These are phyloP conservation scores for Phymorhynchus buccinoides DNA, from an alignment of 1,140 invertebrate genomes.

Conservation along the genomic window DNA sequence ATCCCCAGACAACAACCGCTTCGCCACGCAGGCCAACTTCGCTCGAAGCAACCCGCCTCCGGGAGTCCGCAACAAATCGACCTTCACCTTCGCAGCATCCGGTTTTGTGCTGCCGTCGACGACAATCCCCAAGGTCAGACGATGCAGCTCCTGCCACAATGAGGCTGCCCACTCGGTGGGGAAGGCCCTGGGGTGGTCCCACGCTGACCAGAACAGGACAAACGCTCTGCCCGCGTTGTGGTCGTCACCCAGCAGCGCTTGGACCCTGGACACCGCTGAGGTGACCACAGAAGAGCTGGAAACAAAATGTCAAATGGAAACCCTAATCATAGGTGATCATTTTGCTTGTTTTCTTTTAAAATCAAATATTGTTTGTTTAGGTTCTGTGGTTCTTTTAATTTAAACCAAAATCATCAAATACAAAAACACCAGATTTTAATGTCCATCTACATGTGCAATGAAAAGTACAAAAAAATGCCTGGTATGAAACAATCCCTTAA, in stretches of 20 bases:
- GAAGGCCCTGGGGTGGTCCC: conserved; percentile 62
- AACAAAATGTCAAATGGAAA: too few relatives aligned
- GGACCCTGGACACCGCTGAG: conserved; percentile 40
- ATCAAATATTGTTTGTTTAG: too few relatives aligned
- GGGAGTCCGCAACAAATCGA: conserved; percentile 37
- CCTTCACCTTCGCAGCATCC: conserved; percentile 35
- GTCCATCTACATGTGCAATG: too few relatives aligned
- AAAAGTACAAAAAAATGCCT: too few relatives aligned
- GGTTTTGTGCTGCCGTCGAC: conserved; percentile 21
- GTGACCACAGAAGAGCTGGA: conserved; percentile 37
- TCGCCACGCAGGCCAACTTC: neutral
- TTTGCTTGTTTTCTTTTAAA: too few relatives aligned
- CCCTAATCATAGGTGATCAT: too few relatives aligned
- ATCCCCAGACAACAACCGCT: conserved; percentile 26
- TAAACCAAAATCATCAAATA: too few relatives aligned
- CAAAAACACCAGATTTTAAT: too few relatives aligned
- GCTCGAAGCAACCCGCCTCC: neutral
- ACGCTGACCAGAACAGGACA: conserved; percentile 52
- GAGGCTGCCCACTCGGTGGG: conserved; percentile 45
- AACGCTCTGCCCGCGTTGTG: conserved; percentile 48
- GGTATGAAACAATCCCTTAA: too few relatives aligned
- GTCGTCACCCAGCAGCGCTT: conserved; percentile 50
- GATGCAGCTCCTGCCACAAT: conserved; percentile 1
- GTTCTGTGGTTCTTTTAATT: too few relatives aligned
- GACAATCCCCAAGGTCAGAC: conserved; percentile 5